Evolutionary conservation across 2,113 vertebrate genomes (phyloP).

Genomic region (Etheostoma cragini): DNA sequence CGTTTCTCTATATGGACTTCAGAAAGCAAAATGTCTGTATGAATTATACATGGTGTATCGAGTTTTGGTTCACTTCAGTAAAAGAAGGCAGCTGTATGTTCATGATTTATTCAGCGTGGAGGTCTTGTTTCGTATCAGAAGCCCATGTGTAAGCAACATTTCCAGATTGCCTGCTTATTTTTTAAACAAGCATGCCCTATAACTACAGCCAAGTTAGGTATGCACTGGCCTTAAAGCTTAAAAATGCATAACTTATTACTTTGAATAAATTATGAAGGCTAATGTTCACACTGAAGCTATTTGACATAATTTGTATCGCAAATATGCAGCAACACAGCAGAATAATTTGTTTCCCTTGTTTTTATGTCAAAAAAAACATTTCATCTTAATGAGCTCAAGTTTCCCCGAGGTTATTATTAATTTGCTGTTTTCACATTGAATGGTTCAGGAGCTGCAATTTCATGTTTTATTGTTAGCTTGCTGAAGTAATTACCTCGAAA

Average conservation of each 20-base stretch:
- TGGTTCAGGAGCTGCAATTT: constrained; percentile 31
- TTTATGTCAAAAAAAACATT: constrained; percentile 29
- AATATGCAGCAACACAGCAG: not conserved
- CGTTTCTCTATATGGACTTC: constrained; percentile 17
- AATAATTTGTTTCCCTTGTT: constrained; percentile 20
- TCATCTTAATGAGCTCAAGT: constrained; percentile 3
- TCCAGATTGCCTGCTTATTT: constrained; percentile 53
- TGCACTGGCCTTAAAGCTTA: not conserved
- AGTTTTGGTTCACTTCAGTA: constrained; percentile 71
- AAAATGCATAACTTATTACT: not conserved
- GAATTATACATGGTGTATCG: constrained; percentile 81
- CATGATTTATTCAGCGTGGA: constrained; percentile 79
- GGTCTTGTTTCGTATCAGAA: constrained; percentile 69
- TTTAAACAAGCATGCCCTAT: constrained; percentile 67
- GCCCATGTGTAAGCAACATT: constrained; percentile 75
- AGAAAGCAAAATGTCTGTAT: constrained; percentile 56
- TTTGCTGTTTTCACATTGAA: constrained; percentile 27
- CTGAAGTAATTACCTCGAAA: constrained; percentile 35
- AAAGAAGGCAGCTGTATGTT: constrained; percentile 66
- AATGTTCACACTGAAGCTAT: not conserved
- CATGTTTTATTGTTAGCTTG: constrained; percentile 42
- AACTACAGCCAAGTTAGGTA: constrained; percentile 23
- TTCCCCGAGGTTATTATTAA: constrained; percentile 39
- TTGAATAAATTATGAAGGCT: not conserved
- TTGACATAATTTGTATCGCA: not conserved